Percentiles rank a stretch among this genome's conserved stretches.
Conservation (phyloP, 2,797 vertebrate genomes). For the Lithobates pipiens region DNA sequence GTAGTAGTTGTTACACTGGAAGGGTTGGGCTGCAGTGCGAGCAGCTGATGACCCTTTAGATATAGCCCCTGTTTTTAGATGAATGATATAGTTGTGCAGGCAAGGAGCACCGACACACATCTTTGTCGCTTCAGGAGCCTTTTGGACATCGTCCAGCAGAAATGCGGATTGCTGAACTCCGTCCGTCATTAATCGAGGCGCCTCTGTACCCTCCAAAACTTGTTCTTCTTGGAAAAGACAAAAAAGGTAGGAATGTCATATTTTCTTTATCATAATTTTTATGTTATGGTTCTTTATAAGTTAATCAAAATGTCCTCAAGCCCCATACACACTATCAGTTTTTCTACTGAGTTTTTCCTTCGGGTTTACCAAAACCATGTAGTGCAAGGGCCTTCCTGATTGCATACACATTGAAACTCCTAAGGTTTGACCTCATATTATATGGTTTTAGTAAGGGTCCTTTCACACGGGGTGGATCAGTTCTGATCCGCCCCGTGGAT, state of each 20-base stretch:
- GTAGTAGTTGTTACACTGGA: background rate
- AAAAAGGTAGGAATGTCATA: conserved; percentile 86
- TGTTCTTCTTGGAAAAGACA: conserved; percentile 96
- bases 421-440: no score
- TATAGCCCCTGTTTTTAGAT: background rate
- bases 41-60: background rate
- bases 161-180: conserved; percentile 97
- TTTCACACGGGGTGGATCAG: no score
- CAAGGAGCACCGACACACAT: background rate
- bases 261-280: background rate
- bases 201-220: conserved; percentile 98
- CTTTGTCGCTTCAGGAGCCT: conserved; percentile 84
- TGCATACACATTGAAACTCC: no score
- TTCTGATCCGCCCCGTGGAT: no score
- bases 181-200: conserved; percentile 94
- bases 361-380: no score
- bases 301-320: no score
- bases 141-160: conserved; percentile 95
- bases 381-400: no score
- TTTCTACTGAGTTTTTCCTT: no score
- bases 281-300: background rate
- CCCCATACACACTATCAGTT: no score
- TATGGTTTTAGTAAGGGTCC: no score
- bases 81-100: background rate
- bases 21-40: background rate